These are phyloP conservation scores for Caenorhabditis wallacei DNA, from an alignment of 2,888 invertebrate genomes.

Conservation along the genomic window DNA sequence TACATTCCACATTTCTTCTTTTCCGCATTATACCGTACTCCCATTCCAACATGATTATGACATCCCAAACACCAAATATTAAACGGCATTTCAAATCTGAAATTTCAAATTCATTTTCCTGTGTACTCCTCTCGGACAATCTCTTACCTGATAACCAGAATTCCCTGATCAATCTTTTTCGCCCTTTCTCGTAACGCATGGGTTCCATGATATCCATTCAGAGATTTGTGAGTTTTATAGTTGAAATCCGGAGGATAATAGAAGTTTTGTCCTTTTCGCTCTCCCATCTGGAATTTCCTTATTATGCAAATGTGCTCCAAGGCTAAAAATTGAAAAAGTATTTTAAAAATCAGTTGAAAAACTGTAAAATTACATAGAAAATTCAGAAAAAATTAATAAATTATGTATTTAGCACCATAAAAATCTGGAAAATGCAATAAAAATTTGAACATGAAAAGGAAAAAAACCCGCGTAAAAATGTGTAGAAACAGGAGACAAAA, in stretches of 20 bases:
- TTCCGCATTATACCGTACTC: constrained; percentile 92
- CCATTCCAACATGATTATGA: constrained; percentile 98
- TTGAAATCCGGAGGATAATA: constrained; percentile 99
- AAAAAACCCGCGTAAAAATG: neutral
- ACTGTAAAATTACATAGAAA: neutral
- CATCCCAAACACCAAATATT: constrained; percentile 99
- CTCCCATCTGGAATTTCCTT: constrained; percentile 89
- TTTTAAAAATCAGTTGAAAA: constrained; percentile 2
- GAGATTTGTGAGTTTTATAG: constrained; percentile 91
- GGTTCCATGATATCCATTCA: constrained; percentile 94
- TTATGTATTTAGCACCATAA: constrained; percentile 2
- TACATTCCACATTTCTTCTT: constrained; percentile 92
- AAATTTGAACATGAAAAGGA: constrained; percentile 23
- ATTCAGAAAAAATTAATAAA: neutral
- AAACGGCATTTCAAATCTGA: constrained; percentile 97
- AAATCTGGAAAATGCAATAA: constrained; percentile 37
- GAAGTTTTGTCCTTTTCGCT: constrained; percentile 95
- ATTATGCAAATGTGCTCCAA: neutral
- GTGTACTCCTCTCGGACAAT: neutral
- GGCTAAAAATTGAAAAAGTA: neutral
- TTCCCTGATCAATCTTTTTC: constrained; percentile 95
- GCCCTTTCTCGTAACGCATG: constrained; percentile 97
- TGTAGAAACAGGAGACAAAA: constrained; percentile 25
- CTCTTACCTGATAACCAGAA: constrained; percentile 90
- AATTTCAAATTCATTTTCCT: constrained; percentile 35